phyloP scores from a whole-genome alignment of 1,140 invertebrate species.

The Drosophila kepulauana region DNA sequence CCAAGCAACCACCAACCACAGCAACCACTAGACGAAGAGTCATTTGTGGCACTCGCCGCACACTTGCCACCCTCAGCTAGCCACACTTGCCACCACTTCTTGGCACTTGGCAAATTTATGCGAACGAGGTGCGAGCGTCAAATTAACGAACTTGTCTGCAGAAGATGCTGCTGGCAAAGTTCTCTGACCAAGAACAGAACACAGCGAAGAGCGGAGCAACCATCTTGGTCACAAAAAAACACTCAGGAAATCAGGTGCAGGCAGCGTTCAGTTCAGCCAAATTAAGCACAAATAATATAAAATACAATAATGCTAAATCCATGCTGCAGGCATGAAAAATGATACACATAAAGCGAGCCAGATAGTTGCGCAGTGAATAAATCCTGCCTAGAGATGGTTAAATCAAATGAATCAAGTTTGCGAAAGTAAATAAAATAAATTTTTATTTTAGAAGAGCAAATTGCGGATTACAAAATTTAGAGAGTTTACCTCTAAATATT shows the following conservation, averaged over 20 bases:
- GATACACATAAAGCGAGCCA: conserved; percentile 63
- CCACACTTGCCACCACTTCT: neutral
- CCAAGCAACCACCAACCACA: conserved; percentile 17
- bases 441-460: too few relatives aligned
- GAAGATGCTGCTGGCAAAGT: conserved; percentile 20
- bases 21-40: conserved; percentile 36
- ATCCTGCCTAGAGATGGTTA: conserved; percentile 20
- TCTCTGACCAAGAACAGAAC: conserved; percentile 9
- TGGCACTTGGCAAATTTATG: conserved; percentile 51
- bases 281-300: conserved; percentile 80
- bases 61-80: neutral
- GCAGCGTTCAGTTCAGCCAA: conserved; percentile 46
- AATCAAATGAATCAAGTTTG: neutral
- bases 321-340: conserved; percentile 76
- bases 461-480: too few relatives aligned
- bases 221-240: conserved; percentile 41
- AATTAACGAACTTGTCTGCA: conserved; percentile 75
- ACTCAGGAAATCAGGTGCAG: conserved; percentile 72
- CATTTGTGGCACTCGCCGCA: conserved; percentile 52
- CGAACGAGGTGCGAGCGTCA: conserved; percentile 67
- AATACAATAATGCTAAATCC: conserved; percentile 68
- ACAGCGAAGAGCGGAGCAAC: neutral
- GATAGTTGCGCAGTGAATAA: neutral
- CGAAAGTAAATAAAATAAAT: neutral
- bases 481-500: too few relatives aligned